Conservation (phyloP, 2,113 vertebrate genomes). For the Cacatua alba region DNA sequence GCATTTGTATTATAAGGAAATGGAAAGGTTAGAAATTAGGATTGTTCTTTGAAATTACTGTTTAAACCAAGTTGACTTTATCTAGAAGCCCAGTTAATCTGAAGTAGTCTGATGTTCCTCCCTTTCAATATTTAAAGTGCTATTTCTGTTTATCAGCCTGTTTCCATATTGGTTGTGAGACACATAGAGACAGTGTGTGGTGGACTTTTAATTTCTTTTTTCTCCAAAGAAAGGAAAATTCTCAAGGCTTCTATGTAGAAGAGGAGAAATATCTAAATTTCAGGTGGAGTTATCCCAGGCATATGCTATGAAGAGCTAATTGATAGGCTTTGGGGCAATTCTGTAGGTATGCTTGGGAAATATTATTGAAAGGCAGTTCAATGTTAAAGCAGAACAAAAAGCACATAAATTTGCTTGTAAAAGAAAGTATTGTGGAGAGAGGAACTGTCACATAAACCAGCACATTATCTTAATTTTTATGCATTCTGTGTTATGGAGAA, state of each 20-base stretch:
- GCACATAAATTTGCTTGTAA: neutral
- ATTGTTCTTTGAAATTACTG: neutral
- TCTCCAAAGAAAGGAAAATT: neutral
- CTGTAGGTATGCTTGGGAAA: neutral
- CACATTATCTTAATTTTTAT: conserved; percentile 18
- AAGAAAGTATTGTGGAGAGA: neutral
- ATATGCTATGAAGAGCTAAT: neutral
- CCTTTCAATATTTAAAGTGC: neutral
- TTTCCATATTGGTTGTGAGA: neutral
- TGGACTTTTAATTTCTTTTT: neutral
- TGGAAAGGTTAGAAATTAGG: neutral
- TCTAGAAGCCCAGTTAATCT: neutral
- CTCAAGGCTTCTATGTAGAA: neutral
- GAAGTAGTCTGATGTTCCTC: neutral
- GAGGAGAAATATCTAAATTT: neutral
- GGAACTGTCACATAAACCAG: neutral
- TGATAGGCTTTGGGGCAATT: neutral
- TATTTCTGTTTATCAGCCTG: neutral
- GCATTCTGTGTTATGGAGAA: conserved; percentile 9
- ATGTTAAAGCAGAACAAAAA: neutral
- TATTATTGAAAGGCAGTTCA: neutral
- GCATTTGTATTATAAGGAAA: neutral
- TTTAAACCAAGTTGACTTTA: neutral
- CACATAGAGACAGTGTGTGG: neutral
- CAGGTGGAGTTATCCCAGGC: neutral